These are phyloP conservation scores for Siphamia tubifer DNA, from an alignment of 2,113 vertebrate genomes.

Conservation along the genomic window DNA sequence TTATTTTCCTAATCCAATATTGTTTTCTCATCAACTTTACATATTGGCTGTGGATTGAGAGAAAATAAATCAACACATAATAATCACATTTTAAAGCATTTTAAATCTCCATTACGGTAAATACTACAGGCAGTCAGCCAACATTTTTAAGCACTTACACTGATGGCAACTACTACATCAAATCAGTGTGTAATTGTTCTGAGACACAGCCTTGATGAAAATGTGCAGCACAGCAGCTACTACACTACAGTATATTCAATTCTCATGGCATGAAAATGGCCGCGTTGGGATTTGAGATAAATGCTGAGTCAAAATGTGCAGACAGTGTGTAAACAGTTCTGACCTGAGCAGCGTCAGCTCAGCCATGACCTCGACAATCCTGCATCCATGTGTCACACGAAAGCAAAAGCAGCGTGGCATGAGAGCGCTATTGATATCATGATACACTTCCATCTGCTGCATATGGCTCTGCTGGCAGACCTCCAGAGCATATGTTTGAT, in stretches of 20 bases:
- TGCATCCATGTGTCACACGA: not conserved
- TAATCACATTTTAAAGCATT: slow-evolving; percentile 26
- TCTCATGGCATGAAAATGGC: slow-evolving; percentile 9
- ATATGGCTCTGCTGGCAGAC: slow-evolving; percentile 20
- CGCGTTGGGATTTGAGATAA: not conserved
- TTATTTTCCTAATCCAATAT: slow-evolving; percentile 5
- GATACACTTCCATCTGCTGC: slow-evolving; percentile 36
- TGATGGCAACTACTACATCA: slow-evolving; percentile 2
- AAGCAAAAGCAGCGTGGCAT: not conserved
- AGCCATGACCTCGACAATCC: not conserved
- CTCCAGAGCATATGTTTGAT: slow-evolving; percentile 11
- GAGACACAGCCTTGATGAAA: not conserved
- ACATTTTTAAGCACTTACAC: not conserved
- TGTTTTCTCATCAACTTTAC: slow-evolving; percentile 19
- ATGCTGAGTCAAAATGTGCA: slow-evolving; percentile 33
- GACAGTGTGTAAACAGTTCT: slow-evolving; percentile 4
- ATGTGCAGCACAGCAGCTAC: not conserved
- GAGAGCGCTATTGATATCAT: slow-evolving; percentile 11
- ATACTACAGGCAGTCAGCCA: not conserved
- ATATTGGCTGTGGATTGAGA: slow-evolving; percentile 1
- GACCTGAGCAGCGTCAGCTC: not conserved
- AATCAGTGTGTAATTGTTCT: slow-evolving; percentile 11
- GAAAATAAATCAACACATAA: slow-evolving; percentile 3
- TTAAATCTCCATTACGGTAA: slow-evolving; percentile 43
- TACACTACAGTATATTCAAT: not conserved